Evolutionary conservation across 2,888 invertebrate species (phyloP).

Genomic region (Lycocerus yunnanus): DNA sequence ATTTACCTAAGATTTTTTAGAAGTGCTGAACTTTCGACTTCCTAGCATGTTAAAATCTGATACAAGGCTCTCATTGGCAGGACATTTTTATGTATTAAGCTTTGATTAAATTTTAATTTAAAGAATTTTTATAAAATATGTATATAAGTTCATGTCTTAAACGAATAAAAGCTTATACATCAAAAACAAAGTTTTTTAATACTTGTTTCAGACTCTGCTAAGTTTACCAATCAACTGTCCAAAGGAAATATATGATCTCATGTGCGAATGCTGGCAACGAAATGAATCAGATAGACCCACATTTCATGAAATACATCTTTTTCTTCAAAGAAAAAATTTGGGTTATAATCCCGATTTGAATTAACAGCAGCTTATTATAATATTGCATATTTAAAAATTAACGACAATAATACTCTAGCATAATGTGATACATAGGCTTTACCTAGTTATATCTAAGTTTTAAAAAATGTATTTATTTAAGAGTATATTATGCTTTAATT

Average conservation of each 20-base stretch:
- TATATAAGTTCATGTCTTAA: too few relatives aligned
- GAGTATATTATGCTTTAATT: slow-evolving; percentile 4
- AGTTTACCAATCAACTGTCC: slow-evolving; percentile 78
- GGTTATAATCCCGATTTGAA: slow-evolving; percentile 57
- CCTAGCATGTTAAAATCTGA: too few relatives aligned
- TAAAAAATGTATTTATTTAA: slow-evolving; percentile 16
- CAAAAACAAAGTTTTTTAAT: not conserved
- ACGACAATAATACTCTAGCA: slow-evolving; percentile 31
- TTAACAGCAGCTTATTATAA: slow-evolving; percentile 39
- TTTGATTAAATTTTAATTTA: too few relatives aligned
- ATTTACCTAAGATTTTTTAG: too few relatives aligned
- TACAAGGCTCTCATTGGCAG: too few relatives aligned
- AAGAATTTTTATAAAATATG: too few relatives aligned
- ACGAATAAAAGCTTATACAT: too few relatives aligned
- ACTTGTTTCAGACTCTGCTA: slow-evolving; percentile 59
- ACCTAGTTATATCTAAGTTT: slow-evolving; percentile 24
- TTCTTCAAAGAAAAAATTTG: slow-evolving; percentile 78
- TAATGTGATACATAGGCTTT: slow-evolving; percentile 31
- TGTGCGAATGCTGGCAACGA: slow-evolving; percentile 86
- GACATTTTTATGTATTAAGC: too few relatives aligned
- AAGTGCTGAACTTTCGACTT: too few relatives aligned
- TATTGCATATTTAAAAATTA: not conserved
- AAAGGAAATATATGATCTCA: slow-evolving; percentile 83
- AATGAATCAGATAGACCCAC: slow-evolving; percentile 77
- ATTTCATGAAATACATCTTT: slow-evolving; percentile 84